Base-by-base conservation (phyloP, 1,140 invertebrate genomes). In the Ooceraea biroi region DNA sequence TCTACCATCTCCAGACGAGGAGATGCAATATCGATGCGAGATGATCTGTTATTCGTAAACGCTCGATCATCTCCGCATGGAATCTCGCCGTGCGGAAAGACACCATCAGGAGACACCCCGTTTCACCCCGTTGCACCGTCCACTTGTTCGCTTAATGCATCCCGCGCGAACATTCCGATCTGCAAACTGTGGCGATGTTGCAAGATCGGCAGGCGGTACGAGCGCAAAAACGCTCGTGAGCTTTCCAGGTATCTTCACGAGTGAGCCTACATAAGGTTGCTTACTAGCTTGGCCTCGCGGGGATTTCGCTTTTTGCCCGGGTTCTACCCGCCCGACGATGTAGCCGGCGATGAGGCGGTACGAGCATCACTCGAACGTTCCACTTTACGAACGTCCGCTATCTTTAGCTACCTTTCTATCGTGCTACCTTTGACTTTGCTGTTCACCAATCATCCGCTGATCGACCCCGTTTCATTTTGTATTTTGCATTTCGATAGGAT, bases 191-290 rank as follows among this genome's bases (percentile, higher is more conserved):
- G 73, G 25, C 58, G 22, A 17, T 25, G 25, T 50, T 46, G 25
- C 55, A 27, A 22, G 84, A 65, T 58, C 52, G 85, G 72, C 66
- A 58, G 44, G 68, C 69, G 36, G 65, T 41, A 27, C 71, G 22
- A 80, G 46, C 36, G 80, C 69, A n/a, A n/a, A n/a, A n/a, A n/a
- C 14, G 61, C 84, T 7, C 50, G 46, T 41, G 30, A 63, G 74
- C 87, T 90, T 93, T 92, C 91, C 91, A 86, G 85, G 90, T 92
- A 93, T 85, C 87, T 83, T 88, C 87, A 88, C 89, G 82, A 90
- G 80, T 92, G 91, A 87, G 88, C 84, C 92, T 93, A 91, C 92
- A 92, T 93, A 92, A 93, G 92, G 92, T 86, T 85, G 86, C 89
- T 91, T 91, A 88, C 88, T 89, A 85, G 82, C 90, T 82, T 19